Base-by-base conservation (phyloP, 2,113 vertebrate species). In the Microtus richardsoni region DNA sequence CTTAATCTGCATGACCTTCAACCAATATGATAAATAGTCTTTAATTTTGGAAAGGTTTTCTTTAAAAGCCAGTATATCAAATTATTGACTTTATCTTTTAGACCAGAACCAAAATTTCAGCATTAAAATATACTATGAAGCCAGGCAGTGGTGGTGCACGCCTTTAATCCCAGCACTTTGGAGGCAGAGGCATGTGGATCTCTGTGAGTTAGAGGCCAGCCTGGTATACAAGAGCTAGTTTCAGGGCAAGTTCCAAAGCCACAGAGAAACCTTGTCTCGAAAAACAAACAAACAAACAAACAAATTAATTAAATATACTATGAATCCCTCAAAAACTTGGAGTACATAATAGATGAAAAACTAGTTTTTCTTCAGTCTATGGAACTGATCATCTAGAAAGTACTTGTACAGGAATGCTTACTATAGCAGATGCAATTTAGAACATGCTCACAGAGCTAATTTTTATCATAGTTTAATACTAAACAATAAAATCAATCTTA, bases 41-140 rank as follows among this genome's bases (percentile, higher is more conserved):
- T 94, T 97, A 95, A 94, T 91, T 95, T 95, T 10, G 70, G 28
- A 44, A 93, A 96, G 83, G 3, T 87, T 44, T 91, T 87, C 54
- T 95, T 96, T 91, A 89, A 97, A 97, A 94, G 33, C 21, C 75
- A 94, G 2, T 93, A 95, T 79, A 21, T 91, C 58, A 94, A 92
- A 66, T 78, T 82, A 79, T 41, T 89, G 49, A 62, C 28, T 84
- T n/a, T 93, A 44, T 86, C n/a, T 92, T 54, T 91, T 83, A 78
- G 71, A 91, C 11, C 82, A 91, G 62, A 95, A 93, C 19, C 92
- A 95, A 11, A 39, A 85, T 84, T 96, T 92, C 44, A 93, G n/a
- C 62, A 95, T 88, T 86, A 83, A 96, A 95, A 89, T n/a, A 92
- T 71, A 84, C 28, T 58, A 58, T 58, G 54, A 58, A 58, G 17